These are phyloP conservation scores for Lasioglossum morio DNA, from an alignment of 2,888 invertebrate species.

Conservation along the genomic window DNA sequence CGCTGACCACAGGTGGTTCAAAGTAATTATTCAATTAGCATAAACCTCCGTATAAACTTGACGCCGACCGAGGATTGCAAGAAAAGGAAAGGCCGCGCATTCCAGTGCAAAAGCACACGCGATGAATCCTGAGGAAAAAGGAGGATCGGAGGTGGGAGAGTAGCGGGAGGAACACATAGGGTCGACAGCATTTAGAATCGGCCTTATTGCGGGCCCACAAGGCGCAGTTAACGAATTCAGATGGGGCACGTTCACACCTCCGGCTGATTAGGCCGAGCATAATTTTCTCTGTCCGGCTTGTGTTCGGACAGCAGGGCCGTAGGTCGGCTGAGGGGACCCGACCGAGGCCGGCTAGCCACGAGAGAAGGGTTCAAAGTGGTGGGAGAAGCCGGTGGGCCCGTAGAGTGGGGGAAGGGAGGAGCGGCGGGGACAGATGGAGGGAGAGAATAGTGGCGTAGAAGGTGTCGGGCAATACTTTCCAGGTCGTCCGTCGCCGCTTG, in stretches of 20 bases:
- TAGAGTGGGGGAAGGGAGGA: constrained; percentile 58
- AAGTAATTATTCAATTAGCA: constrained; percentile 1
- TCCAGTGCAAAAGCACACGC: neutral
- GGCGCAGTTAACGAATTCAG: constrained; percentile 77
- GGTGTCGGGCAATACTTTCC: constrained; percentile 84
- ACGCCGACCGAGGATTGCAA: neutral
- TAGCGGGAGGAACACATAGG: constrained; percentile 9
- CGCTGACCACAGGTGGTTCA: neutral
- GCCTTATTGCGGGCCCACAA: constrained; percentile 26
- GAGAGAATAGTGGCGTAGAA: constrained; percentile 74
- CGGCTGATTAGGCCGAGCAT: constrained; percentile 79
- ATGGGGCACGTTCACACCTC: constrained; percentile 81
- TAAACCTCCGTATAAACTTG: neutral
- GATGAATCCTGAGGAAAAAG: neutral
- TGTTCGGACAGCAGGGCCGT: constrained; percentile 54
- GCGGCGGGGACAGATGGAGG: constrained; percentile 59
- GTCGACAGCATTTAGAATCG: constrained; percentile 31
- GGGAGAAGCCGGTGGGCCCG: constrained; percentile 14
- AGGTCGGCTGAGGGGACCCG: constrained; percentile 43
- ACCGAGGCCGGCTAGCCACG: constrained; percentile 20
- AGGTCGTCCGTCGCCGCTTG: constrained; percentile 84
- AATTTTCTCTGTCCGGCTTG: constrained; percentile 70
- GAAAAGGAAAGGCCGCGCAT: neutral
- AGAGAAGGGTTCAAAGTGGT: constrained; percentile 14
- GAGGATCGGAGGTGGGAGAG: neutral